These are phyloP conservation scores for Schizopygopsis malacanthus DNA, from an alignment of 2,797 vertebrate genomes.

Conservation along the genomic window DNA sequence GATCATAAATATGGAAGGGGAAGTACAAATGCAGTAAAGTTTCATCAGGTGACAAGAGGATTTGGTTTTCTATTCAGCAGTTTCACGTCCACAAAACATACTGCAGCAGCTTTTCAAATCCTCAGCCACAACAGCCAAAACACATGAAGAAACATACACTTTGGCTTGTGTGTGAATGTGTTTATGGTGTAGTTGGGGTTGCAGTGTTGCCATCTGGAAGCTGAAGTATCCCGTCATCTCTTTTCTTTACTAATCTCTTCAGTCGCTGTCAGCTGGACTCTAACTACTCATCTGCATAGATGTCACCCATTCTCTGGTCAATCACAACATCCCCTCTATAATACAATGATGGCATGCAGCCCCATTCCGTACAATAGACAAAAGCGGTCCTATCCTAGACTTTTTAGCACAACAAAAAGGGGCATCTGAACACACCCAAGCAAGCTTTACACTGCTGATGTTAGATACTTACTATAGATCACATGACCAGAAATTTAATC, in stretches of 20 bases:
- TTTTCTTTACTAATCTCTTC: neutral
- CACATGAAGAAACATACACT: neutral
- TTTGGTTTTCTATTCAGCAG: neutral
- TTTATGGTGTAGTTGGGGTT: neutral
- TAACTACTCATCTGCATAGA: neutral
- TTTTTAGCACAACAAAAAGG: conserved; percentile 34
- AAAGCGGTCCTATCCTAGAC: conserved; percentile 33
- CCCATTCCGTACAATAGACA: conserved; percentile 31
- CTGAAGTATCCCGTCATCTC: neutral
- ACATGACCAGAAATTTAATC: conserved; percentile 30
- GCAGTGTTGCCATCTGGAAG: neutral
- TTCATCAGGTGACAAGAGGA: neutral
- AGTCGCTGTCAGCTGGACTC: neutral
- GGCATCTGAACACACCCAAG: conserved; percentile 20
- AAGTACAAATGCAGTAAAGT: conserved; percentile 8
- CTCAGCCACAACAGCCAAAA: neutral
- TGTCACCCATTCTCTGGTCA: neutral
- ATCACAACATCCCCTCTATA: conserved; percentile 2
- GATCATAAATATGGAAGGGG: neutral
- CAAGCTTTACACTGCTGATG: conserved; percentile 21
- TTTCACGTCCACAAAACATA: neutral
- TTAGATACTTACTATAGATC: conserved; percentile 5
- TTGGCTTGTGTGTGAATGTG: neutral
- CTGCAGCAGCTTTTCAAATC: neutral
- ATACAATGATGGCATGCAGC: conserved; percentile 22